Percentiles rank a stretch among this genome's conserved stretches.
Evolutionary conservation across 2,113 vertebrate genomes (phyloP).

Genomic region (Protomyctophum bolini): DNA sequence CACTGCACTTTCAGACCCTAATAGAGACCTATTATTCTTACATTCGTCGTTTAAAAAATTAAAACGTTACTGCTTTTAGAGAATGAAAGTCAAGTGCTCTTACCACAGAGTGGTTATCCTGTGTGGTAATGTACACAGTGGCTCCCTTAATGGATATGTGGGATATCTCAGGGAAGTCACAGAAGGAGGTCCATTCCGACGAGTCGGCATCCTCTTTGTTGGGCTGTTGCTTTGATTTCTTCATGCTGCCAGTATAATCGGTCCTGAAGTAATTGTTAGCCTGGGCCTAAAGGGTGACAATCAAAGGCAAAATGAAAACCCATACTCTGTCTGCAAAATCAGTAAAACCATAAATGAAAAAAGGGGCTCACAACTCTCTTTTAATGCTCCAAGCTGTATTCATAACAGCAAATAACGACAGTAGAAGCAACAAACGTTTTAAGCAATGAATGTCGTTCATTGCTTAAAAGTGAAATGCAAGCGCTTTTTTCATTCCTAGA

Average conservation of each 20-base stretch:
- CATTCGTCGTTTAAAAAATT: slow-evolving; percentile 35
- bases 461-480: no score
- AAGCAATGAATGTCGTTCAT: no score
- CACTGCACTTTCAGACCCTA: neutral
- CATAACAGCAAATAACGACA: no score
- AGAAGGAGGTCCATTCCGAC: slow-evolving; percentile 81
- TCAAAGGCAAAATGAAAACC: no score
- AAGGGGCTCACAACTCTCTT: no score
- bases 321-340: no score
- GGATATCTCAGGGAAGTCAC: slow-evolving; percentile 90
- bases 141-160: slow-evolving; percentile 80
- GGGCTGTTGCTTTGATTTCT: slow-evolving; percentile 27
- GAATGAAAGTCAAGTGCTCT: slow-evolving; percentile 47
- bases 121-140: slow-evolving; percentile 82
- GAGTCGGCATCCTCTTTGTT: slow-evolving; percentile 5
- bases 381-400: no score
- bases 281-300: slow-evolving; percentile 46
- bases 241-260: slow-evolving; percentile 44
- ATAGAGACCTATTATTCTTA: slow-evolving; percentile 9
- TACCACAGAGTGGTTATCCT: slow-evolving; percentile 90
- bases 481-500: no score
- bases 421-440: no score
- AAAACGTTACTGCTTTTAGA: slow-evolving; percentile 37
- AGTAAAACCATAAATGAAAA: no score
- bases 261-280: slow-evolving; percentile 60